Evolutionary conservation across 23 tunicate genomes (phyloP).

Genomic region (Styela clava): DNA sequence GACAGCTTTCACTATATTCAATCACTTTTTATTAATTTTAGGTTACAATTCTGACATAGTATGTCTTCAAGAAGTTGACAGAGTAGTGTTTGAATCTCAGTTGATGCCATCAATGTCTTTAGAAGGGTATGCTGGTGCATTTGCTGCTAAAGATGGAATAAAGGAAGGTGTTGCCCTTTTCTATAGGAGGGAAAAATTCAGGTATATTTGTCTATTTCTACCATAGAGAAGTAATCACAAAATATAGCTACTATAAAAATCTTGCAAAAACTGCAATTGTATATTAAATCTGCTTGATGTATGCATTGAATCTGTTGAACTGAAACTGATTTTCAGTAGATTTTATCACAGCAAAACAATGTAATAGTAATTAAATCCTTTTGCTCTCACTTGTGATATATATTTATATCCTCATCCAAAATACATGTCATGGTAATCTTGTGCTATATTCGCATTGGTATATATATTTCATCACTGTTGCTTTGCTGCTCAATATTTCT

Average conservation of each 20-base stretch:
- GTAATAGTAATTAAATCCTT: too few relatives aligned
- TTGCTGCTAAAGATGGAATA: slow-evolving; percentile 52
- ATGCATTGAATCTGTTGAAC: too few relatives aligned
- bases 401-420: too few relatives aligned
- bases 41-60: slow-evolving; percentile 93
- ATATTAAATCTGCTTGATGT: neutral
- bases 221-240: neutral
- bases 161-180: slow-evolving; percentile 89
- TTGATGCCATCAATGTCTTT: slow-evolving; percentile 53
- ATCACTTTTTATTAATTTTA: too few relatives aligned
- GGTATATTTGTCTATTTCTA: too few relatives aligned
- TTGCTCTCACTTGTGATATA: too few relatives aligned
- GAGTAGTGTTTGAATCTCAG: slow-evolving; percentile 51
- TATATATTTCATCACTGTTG: too few relatives aligned
- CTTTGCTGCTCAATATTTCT: too few relatives aligned
- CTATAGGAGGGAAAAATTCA: slow-evolving; percentile 52
- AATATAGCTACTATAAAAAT: neutral
- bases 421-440: too few relatives aligned
- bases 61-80: slow-evolving; percentile 91
- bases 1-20: too few relatives aligned
- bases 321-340: too few relatives aligned
- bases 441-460: too few relatives aligned
- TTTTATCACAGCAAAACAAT: neutral
- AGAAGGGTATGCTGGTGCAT: slow-evolving; percentile 58
- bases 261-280: neutral